Evolutionary conservation across 2,888 invertebrate species (phyloP).

Genomic region (Cephus pulcher): DNA sequence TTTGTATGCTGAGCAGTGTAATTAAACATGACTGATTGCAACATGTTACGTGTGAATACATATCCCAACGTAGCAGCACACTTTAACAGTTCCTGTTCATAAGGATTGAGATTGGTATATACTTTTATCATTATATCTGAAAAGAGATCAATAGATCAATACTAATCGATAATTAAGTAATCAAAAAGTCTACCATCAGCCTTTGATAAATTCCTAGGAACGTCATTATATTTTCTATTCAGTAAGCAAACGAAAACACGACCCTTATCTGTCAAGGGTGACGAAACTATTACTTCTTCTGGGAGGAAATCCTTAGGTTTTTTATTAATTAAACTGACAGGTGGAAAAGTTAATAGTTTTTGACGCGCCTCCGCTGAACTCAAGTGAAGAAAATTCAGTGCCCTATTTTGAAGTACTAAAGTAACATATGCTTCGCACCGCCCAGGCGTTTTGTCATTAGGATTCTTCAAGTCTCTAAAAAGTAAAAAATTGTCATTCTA

Average conservation of each 20-base stretch:
- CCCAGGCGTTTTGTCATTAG: slow-evolving; percentile 63
- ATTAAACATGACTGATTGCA: slow-evolving; percentile 71
- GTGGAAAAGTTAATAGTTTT: slow-evolving; percentile 65
- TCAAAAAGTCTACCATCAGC: neutral
- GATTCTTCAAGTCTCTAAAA: neutral
- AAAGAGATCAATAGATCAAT: neutral
- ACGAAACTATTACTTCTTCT: slow-evolving; percentile 38
- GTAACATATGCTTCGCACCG: slow-evolving; percentile 69
- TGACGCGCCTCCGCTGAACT: slow-evolving; percentile 51
- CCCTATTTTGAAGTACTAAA: slow-evolving; percentile 68
- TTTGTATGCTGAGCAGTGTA: slow-evolving; percentile 62
- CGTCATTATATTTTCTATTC: slow-evolving; percentile 19
- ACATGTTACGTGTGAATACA: slow-evolving; percentile 68
- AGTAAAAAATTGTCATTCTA: neutral
- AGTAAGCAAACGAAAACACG: slow-evolving; percentile 28
- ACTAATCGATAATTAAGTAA: neutral
- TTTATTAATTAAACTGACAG: slow-evolving; percentile 46
- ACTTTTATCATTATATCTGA: slow-evolving; percentile 49
- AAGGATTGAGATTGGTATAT: slow-evolving; percentile 67
- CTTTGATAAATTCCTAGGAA: neutral
- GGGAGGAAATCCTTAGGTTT: slow-evolving; percentile 36
- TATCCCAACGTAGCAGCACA: slow-evolving; percentile 72
- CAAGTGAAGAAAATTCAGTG: slow-evolving; percentile 60
- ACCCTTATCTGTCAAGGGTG: slow-evolving; percentile 32
- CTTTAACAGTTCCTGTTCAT: slow-evolving; percentile 73